Evolutionary conservation across 2,888 invertebrate species (phyloP).

Genomic region (Nomada goodeniana): DNA sequence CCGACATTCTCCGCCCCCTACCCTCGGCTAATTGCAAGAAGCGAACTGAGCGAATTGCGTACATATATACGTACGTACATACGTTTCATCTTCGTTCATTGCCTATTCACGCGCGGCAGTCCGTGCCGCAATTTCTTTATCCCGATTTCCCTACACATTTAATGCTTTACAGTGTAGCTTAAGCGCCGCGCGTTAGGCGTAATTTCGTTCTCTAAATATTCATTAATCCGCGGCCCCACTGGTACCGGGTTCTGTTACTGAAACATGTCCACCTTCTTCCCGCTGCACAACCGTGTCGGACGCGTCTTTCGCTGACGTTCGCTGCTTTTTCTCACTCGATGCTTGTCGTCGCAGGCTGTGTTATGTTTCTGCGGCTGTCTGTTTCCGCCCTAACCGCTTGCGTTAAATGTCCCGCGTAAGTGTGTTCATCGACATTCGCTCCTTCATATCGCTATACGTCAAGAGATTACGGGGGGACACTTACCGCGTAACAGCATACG

Average conservation of each 20-base stretch:
- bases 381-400: background rate
- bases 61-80: background rate
- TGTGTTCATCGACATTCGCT: background rate
- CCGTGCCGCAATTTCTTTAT: background rate
- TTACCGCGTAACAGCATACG: no score
- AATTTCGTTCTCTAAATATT: slow-evolving; percentile 27
- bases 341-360: no score
- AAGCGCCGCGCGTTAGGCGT: slow-evolving; percentile 12
- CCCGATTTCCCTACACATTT: background rate
- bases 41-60: no score
- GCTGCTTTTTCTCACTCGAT: no score
- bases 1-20: background rate
- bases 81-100: slow-evolving; percentile 19
- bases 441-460: background rate
- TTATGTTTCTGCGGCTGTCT: background rate
- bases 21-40: no score
- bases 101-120: background rate
- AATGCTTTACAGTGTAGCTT: slow-evolving; percentile 15
- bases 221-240: background rate
- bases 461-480: no score
- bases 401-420: background rate
- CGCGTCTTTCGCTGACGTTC: background rate
- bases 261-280: background rate
- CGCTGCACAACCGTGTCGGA: background rate
- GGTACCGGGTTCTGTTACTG: background rate